Base-by-base conservation (phyloP, 1,140 invertebrate genomes). In the Eriocheir sinensis region DNA sequence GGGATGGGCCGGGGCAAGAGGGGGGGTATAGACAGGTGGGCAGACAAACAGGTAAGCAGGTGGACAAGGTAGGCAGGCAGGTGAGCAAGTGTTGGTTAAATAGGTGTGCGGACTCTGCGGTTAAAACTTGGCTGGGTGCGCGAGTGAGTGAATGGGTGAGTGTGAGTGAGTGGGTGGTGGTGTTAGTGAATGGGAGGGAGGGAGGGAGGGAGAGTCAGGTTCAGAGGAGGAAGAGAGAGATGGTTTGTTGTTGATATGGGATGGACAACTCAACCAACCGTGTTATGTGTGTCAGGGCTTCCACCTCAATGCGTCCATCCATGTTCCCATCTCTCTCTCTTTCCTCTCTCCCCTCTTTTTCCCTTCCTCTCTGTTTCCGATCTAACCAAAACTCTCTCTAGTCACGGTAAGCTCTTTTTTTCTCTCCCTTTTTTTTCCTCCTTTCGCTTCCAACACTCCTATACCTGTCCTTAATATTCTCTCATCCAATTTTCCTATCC, bases 41-140 rank as follows among this genome's bases (percentile, higher is more conserved):
- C 60, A 72, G 60, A n/a, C 60, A 72, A n/a, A n/a, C 15, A 15
- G 15, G 15, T 4, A 15, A 48, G 44, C 60, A 72, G 27, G 60
- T n/a, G n/a, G 60, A n/a, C 60, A 72, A n/a, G 60, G n/a, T n/a
- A 72, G 27, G 60, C 60, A 72, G 60, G 60, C 60, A 72, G 60
- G 60, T 48, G 44, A 48, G 15, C 4, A 15, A 48, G 44, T 48
- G 44, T 8, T 53, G 48, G 60, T 72, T 72, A n/a, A 72, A 21
- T 21, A 8, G 21, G 9, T 72, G 21, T 60, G 60, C 60, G 3
- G 27, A 72, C n/a, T 72, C n/a, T 72, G 27, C 60, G 60, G 1
- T 72, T 72, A n/a, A n/a, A n/a, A n/a, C n/a, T n/a, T n/a, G n/a
- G n/a, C n/a, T n/a, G n/a, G 60, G n/a, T n/a, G 44, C n/a, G 8